Conservation (phyloP, 2,888 invertebrate genomes). For the Cheiracanthium punctorium region DNA sequence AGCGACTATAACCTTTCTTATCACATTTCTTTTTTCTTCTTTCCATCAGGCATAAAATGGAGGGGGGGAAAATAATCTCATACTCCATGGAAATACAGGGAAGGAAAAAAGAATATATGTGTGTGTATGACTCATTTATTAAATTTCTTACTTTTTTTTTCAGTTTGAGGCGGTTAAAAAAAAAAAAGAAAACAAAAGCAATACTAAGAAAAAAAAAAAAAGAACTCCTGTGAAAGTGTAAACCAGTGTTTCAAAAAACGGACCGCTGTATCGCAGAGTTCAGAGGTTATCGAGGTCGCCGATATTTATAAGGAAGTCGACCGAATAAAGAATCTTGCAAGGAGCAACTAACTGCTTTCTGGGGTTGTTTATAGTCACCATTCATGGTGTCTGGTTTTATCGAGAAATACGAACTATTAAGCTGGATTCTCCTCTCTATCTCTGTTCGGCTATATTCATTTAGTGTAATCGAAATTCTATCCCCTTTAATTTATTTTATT, state of each 20-base stretch:
- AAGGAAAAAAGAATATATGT: background rate
- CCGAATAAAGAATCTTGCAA: background rate
- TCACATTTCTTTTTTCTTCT: background rate
- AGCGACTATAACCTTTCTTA: background rate
- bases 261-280: background rate
- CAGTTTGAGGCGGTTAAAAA: no score
- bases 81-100: background rate
- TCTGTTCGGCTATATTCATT: background rate
- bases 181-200: background rate
- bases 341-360: background rate
- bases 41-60: no score
- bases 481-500: no score
- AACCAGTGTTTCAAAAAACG: background rate
- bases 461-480: background rate
- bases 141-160: no score
- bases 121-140: background rate
- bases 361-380: background rate
- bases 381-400: background rate
- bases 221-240: background rate
- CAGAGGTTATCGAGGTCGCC: background rate
- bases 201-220: background rate
- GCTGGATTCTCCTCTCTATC: background rate
- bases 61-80: no score
- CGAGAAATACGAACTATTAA: background rate
- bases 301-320: constrained; percentile 12